These are phyloP conservation scores for Sebastes diaconus DNA, from an alignment of 2,797 vertebrate species.

Conservation along the genomic window DNA sequence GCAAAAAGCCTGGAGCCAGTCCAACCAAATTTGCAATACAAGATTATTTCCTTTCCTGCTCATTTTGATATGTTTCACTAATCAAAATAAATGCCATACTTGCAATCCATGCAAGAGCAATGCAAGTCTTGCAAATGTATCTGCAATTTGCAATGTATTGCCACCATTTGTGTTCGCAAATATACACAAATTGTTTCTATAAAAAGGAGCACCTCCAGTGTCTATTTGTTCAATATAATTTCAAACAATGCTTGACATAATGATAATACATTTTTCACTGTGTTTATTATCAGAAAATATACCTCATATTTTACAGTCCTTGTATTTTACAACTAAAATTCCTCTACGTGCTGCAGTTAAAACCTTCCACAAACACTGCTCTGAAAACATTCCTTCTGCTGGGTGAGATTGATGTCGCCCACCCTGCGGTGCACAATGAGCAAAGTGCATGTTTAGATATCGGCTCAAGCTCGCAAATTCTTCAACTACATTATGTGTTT, in stretches of 20 bases:
- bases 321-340: neutral
- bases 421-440: neutral
- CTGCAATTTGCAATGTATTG: neutral
- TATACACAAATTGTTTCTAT: neutral
- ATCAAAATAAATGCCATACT: neutral
- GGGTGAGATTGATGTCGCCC: neutral
- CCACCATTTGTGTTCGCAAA: neutral
- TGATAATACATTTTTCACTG: neutral
- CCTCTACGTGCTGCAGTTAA: neutral
- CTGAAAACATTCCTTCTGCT: neutral
- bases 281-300: neutral
- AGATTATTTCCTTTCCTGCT: neutral
- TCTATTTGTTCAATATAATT: neutral
- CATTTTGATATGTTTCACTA: neutral
- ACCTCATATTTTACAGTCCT: neutral
- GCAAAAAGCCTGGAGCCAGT: neutral
- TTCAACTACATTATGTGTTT: neutral
- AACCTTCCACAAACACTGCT: neutral
- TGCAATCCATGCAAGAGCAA: neutral
- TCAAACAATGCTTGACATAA: neutral
- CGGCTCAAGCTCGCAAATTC: neutral
- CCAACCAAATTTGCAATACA: neutral
- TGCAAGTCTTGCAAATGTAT: neutral
- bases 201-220: neutral
- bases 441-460: neutral